Evolutionary conservation across 2,888 invertebrate genomes (phyloP), one percentile per base, ranked within the genome.

Genomic region (Ectemnius cavifrons): DNA sequence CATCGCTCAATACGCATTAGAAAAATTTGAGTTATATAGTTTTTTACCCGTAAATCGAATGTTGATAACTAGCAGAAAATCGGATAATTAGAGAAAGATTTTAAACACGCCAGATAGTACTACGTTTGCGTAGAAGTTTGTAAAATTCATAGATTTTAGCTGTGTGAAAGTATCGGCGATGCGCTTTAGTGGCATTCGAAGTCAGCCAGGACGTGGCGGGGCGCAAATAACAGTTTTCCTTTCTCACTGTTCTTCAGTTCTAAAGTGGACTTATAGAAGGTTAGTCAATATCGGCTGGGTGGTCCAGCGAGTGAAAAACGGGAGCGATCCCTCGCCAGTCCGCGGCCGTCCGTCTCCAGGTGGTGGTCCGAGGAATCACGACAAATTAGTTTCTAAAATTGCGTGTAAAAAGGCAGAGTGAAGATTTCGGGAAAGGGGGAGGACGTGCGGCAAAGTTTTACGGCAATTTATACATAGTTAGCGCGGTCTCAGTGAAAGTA

Each of bases 401-500:
- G 45, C 37, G 37, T 46, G 59, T 56, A 73, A 67, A 68, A 47
- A 27, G 37, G 37, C 37, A 37, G 37, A 6, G 37, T 37, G 37
- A 37, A 37, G 37, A 37, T 37, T 37, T 37, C 37, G 37, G 37
- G 37, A 11, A 37, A 37, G 23, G 57, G 59, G 60, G 60, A 64
- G 64, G 46, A 65, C 62, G 62, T 66, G 61, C 71, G 58, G 28
- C 16, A 56, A 56, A 60, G 57, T 61, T 69, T 61, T 56, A 65
- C 56, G 63, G 45, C 69, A 49, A 67, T 52, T 37, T 28, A 56
- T 37, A 37, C 37, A 37, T 37, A 49, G 59, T 63, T 20, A 52
- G 47, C 65, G 67, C 37, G 37, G 57, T 56, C 57, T 65, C 63
- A 20, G 75, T 63, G 75, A 71, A 78, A 75, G 67, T 81, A 75